phyloP scores from a whole-genome alignment of 1,140 invertebrate genomes.

The Heliconius melpomene region DNA sequence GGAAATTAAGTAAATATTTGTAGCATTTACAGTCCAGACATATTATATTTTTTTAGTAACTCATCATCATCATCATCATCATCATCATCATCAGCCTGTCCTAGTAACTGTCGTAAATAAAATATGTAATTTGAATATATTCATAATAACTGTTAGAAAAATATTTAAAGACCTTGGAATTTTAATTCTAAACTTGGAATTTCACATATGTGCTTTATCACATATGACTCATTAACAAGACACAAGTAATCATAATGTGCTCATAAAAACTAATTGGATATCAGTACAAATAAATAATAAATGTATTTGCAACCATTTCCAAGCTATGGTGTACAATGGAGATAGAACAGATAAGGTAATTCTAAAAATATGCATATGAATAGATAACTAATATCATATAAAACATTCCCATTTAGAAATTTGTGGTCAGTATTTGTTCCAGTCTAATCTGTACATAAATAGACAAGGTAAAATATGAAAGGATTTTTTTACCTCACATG shows the following conservation, averaged over 20 bases:
- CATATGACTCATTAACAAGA: neutral
- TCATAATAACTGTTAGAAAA: neutral
- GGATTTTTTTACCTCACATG: no score
- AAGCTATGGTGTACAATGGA: neutral
- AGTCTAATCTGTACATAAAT: no score
- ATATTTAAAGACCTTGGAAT: neutral
- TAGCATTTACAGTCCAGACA: no score
- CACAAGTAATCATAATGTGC: neutral
- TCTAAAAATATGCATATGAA: neutral
- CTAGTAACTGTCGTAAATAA: neutral
- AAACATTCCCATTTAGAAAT: neutral
- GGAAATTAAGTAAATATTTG: no score
- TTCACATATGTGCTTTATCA: slow-evolving; percentile 11
- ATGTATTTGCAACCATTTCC: neutral
- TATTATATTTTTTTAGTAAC: no score
- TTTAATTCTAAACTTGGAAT: neutral
- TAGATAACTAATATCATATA: neutral
- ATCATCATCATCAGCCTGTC: no score
- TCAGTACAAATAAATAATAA: neutral
- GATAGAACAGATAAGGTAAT: neutral
- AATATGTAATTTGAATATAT: neutral
- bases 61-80: no score
- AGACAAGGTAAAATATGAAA: no score
- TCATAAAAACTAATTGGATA: neutral
- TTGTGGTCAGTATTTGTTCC: no score